Conservation (phyloP, 1,140 invertebrate species). For the Drosophila elegans region DNA sequence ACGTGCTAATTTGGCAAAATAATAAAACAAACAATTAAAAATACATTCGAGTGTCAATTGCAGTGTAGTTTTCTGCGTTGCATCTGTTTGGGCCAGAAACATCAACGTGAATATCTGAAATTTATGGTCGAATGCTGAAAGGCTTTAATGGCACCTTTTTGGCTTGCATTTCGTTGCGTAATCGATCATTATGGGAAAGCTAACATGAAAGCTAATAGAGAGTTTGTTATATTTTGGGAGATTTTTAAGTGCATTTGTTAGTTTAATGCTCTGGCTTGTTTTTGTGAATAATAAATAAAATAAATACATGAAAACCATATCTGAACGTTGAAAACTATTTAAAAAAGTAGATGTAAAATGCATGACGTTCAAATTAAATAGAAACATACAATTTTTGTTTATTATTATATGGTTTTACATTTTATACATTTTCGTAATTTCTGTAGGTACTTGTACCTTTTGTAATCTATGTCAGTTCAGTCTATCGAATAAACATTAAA, state of each 20-base stretch:
- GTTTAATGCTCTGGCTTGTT: not conserved
- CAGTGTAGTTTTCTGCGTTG: slow-evolving; percentile 36
- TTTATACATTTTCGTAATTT: no score
- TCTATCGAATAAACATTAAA: not conserved
- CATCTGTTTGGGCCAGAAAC: slow-evolving; percentile 11
- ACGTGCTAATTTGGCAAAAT: slow-evolving; percentile 80
- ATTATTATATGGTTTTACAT: no score
- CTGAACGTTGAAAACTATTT: no score
- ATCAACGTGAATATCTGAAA: slow-evolving; percentile 37
- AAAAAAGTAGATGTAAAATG: no score
- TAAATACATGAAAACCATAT: no score
- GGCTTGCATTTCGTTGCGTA: slow-evolving; percentile 45
- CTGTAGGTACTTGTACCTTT: no score
- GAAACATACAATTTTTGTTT: no score
- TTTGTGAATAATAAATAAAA: no score
- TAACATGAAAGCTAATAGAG: not conserved
- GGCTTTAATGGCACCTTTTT: slow-evolving; percentile 46
- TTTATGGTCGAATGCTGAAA: slow-evolving; percentile 66
- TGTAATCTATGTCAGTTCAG: no score
- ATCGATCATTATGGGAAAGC: slow-evolving; percentile 46
- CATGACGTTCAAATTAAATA: no score
- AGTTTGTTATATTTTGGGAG: no score
- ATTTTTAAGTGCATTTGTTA: no score
- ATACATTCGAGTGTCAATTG: slow-evolving; percentile 73
- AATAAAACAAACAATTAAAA: slow-evolving; percentile 72